phyloP scores from a whole-genome alignment of 2,888 invertebrate genomes.

The Leptopterna dolabrata region DNA sequence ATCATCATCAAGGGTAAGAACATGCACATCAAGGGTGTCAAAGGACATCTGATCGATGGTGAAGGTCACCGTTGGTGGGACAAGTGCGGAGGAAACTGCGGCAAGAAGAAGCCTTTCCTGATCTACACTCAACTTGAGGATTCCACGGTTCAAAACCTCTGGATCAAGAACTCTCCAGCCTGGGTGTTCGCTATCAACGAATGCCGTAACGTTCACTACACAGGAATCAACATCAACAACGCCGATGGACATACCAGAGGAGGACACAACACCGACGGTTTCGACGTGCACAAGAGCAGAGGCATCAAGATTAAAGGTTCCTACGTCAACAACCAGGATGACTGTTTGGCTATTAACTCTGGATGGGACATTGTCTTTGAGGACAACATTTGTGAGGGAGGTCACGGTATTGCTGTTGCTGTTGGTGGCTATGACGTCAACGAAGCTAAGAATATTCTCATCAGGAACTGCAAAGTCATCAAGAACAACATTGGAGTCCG shows the following conservation, averaged over 20 bases:
- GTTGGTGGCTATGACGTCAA: neutral
- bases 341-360: constrained; percentile 36
- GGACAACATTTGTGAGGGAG: constrained; percentile 16
- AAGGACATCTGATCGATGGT: constrained; percentile 23
- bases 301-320: neutral
- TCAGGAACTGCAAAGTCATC: constrained; percentile 15
- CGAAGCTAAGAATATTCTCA: neutral
- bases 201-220: constrained; percentile 3
- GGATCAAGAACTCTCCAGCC: constrained; percentile 1
- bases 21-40: neutral
- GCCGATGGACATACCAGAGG: constrained; percentile 14
- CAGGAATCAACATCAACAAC: neutral
- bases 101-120: constrained; percentile 30
- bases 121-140: neutral
- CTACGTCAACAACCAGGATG: constrained; percentile 29
- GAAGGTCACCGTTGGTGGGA: constrained; percentile 44
- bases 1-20: constrained; percentile 21
- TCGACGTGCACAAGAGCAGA: constrained; percentile 3
- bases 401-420: constrained; percentile 27
- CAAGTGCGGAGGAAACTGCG: constrained; percentile 30
- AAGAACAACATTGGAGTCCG: neutral
- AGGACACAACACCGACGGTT: constrained; percentile 38
- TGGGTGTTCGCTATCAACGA: constrained; percentile 26
- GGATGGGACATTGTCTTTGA: constrained; percentile 7
- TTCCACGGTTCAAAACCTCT: neutral